Percentiles rank a stretch among this genome's conserved stretches.
Conservation (phyloP, 53 echinoderm and acorn worm species). For the Holothuria scabra region DNA sequence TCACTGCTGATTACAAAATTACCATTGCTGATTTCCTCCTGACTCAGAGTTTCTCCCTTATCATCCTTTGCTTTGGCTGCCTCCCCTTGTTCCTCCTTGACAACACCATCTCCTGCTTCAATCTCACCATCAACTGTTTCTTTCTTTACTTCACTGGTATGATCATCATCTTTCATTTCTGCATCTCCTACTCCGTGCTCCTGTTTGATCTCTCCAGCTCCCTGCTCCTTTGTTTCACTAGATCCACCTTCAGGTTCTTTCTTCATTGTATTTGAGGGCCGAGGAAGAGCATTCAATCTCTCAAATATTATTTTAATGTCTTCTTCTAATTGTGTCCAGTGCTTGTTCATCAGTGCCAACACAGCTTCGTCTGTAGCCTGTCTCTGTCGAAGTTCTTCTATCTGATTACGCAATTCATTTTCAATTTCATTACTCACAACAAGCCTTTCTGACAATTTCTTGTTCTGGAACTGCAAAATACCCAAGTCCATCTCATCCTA, state of each 20-base stretch:
- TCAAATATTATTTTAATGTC: constrained; percentile 79
- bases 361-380: constrained; percentile 94
- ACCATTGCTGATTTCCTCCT: no score
- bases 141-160: background rate
- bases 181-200: background rate
- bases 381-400: constrained; percentile 78
- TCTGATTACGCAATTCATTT: constrained; percentile 83
- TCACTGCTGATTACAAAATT: no score
- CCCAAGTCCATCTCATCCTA: constrained; percentile 98
- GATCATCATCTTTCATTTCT: background rate
- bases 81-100: background rate
- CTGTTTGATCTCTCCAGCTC: constrained; percentile 10
- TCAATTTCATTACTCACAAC: constrained; percentile 74
- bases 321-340: constrained; percentile 99
- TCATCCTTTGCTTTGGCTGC: constrained; percentile 12
- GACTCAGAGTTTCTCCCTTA: background rate
- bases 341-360: constrained; percentile 89
- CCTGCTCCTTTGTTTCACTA: background rate
- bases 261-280: background rate
- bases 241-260: background rate
- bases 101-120: background rate
- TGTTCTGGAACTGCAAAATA: constrained; percentile 91
- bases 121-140: constrained; percentile 19
- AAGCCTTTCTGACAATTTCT: constrained; percentile 81
- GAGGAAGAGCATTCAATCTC: constrained; percentile 58